Evolutionary conservation across 2,888 invertebrate genomes (phyloP), one percentile per base, ranked within the genome.

Genomic region (Morpho helenor): DNA sequence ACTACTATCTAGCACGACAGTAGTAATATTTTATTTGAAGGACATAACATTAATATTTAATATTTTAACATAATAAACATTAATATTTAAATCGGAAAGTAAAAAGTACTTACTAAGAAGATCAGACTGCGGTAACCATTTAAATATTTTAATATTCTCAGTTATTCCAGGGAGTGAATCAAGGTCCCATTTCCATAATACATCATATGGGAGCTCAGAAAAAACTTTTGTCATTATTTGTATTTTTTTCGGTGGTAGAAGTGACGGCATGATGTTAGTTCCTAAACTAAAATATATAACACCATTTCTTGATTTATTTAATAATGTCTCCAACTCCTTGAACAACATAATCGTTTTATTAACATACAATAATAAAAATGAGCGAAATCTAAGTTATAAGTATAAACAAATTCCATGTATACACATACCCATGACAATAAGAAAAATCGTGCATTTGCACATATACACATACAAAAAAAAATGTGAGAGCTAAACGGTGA

Each of bases 251-350:
- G 71, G 65, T 0, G 84, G 76, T 43, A 90, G 62, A 0, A 66
- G 42, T 3, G 75, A 71, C 0, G 82, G 76, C 2, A 73, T 67
- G 0, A 84, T 74, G 40, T 84, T 85, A 0, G 88, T 80, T 0
- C 89, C 91, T 49, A 88, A 79, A 62, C 88, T 90, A 44, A 91
- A 74, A 60, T 83, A 87, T 2, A 90, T 77, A 0, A 87, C 84
- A 0, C 88, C 90, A 8, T 84, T 63, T 31, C 75, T 72, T 0
- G 87, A 16, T 1, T 31, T 31, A 31, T 31, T 31, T 5, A 31
- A 31, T 31, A 31, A 31, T 5, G 31, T 31, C 3, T 31, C 31
- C 31, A 31, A 31, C 4, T 31, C 31, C 31, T 31, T 31, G 31
- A 31, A 31, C 4, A 31, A 31, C 3, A 31, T 5, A 31, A 5